Percentiles rank a stretch among this genome's conserved stretches.
Evolutionary conservation across 1,140 invertebrate genomes (phyloP).

Genomic region (Anastrepha ludens): DNA sequence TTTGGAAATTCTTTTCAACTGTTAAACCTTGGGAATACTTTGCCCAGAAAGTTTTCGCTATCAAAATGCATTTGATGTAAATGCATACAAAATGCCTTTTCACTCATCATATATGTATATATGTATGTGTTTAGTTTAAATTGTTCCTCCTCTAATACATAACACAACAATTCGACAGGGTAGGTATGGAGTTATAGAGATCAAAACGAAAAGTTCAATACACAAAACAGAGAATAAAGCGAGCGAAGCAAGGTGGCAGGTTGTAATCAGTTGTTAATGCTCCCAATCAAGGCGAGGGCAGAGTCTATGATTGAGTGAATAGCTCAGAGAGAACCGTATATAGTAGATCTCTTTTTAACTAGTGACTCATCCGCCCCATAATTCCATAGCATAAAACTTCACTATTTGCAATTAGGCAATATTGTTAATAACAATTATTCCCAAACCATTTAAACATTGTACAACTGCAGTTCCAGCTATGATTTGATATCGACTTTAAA

Average conservation of each 20-base stretch:
- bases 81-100: background rate
- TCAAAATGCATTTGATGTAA: too few species aligned
- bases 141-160: background rate
- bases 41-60: too few species aligned
- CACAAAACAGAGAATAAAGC: background rate
- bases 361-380: slow-evolving; percentile 51
- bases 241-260: background rate
- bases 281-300: background rate
- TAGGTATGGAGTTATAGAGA: background rate
- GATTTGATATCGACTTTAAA: background rate
- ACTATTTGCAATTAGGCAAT: background rate
- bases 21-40: too few species aligned
- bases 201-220: slow-evolving; percentile 23
- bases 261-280: slow-evolving; percentile 2
- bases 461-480: background rate
- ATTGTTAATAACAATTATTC: slow-evolving; percentile 30
- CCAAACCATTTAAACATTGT: background rate
- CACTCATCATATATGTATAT: background rate
- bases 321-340: background rate
- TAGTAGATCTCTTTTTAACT: background rate
- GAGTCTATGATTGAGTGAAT: slow-evolving; percentile 30
- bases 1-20: too few species aligned
- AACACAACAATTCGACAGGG: background rate
- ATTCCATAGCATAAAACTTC: slow-evolving; percentile 27
- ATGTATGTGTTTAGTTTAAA: background rate